Conservation (phyloP, 2,797 vertebrate genomes). For the Sebastes melanostomus region DNA sequence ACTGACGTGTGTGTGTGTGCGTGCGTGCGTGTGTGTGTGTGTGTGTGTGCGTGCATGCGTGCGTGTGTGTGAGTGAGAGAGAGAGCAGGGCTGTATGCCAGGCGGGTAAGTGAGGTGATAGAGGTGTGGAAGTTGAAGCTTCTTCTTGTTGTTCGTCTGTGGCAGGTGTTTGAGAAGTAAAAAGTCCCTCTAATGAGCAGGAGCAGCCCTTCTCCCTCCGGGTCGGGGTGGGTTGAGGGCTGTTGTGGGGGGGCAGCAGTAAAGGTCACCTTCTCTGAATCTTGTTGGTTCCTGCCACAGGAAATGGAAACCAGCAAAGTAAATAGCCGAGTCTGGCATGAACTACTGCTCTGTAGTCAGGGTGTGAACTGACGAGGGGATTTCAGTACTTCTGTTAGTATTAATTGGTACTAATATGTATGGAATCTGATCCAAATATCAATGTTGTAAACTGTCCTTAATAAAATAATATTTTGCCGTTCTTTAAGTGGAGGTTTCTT, state of each 20-base stretch:
- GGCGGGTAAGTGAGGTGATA: constrained; percentile 31
- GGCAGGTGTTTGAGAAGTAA: constrained; percentile 64
- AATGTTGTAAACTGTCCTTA: neutral
- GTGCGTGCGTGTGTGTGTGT: neutral
- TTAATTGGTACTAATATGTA: neutral
- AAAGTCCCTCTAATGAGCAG: constrained; percentile 56
- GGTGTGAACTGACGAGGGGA: neutral
- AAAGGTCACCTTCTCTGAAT: constrained; percentile 74
- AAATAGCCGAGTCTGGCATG: constrained; percentile 18
- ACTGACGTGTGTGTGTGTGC: neutral
- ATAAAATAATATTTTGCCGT: neutral
- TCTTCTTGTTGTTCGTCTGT: constrained; percentile 19
- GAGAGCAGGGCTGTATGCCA: neutral
- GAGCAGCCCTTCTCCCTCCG: constrained; percentile 9
- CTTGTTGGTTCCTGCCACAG: constrained; percentile 26
- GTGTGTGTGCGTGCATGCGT: neutral
- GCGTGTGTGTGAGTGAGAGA: neutral
- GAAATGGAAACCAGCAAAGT: constrained; percentile 19
- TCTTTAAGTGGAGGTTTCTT: neutral
- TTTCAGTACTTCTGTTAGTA: neutral
- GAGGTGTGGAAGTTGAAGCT: constrained; percentile 38
- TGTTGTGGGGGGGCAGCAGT: neutral
- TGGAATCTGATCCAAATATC: neutral
- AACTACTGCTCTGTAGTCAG: neutral
- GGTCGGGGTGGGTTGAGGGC: neutral